phyloP scores from a whole-genome alignment of 2,888 invertebrate genomes.

The Mythimna lalbum region DNA sequence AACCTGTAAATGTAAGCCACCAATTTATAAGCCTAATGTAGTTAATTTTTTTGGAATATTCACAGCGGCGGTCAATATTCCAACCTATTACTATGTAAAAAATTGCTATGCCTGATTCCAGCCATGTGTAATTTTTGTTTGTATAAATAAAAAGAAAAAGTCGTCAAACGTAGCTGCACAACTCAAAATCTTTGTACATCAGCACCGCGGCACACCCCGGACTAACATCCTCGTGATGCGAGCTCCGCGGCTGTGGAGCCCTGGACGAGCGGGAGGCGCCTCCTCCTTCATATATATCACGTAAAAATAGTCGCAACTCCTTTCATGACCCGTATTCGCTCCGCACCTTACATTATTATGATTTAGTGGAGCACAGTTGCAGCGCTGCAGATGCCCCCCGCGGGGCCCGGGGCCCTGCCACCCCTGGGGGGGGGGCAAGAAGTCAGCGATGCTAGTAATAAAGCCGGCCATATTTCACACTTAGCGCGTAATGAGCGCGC shows the following conservation, averaged over 20 bases:
- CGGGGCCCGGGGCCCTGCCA: conserved; percentile 16
- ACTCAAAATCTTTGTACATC: not conserved
- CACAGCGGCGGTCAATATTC: not conserved
- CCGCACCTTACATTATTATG: conserved; percentile 88
- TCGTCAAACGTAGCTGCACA: not conserved
- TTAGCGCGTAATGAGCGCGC: conserved; percentile 91
- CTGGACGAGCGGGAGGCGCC: conserved; percentile 21
- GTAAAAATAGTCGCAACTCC: conserved; percentile 69
- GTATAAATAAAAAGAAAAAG: not conserved
- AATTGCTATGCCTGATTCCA: not conserved
- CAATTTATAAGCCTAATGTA: not conserved
- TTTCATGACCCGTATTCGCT: conserved; percentile 70
- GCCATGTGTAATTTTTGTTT: too few species aligned
- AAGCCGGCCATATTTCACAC: conserved; percentile 91
- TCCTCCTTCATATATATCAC: conserved; percentile 60
- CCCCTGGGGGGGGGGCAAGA: conserved; percentile 65
- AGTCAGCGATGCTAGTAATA: conserved; percentile 87
- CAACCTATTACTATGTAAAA: not conserved
- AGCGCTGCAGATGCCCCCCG: conserved; percentile 78
- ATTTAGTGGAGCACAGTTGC: conserved; percentile 87
- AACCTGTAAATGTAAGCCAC: too few species aligned
- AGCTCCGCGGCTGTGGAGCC: conserved; percentile 25
- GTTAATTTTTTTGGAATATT: not conserved
- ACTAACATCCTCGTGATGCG: conserved; percentile 47
- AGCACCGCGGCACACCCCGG: conserved; percentile 2